Conservation (phyloP, 2,888 invertebrate genomes). For the Ophion slaviceki region DNA sequence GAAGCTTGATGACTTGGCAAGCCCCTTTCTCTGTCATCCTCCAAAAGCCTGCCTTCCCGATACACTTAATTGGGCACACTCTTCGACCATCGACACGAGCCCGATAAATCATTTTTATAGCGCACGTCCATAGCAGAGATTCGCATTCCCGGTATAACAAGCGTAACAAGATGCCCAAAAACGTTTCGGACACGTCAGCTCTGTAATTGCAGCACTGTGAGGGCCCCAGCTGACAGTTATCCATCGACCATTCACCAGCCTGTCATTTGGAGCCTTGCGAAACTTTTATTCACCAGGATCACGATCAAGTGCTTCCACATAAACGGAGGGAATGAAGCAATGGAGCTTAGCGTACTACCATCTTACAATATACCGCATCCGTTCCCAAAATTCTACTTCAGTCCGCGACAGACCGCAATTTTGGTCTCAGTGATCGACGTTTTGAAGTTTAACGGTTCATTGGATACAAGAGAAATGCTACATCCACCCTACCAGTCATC, state of each 20-base stretch:
- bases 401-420: not conserved
- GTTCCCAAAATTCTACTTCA: not conserved
- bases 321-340: not conserved
- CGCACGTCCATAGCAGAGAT: slow-evolving; percentile 18
- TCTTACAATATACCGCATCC: not conserved
- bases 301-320: no score
- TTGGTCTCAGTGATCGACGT: not conserved
- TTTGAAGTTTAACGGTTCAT: not conserved
- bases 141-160: slow-evolving; percentile 7
- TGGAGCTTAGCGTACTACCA: not conserved
- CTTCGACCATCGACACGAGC: slow-evolving; percentile 38
- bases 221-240: not conserved
- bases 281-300: no score
- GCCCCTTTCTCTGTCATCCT: slow-evolving; percentile 50
- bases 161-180: not conserved
- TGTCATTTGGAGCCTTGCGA: no score
- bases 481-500: not conserved
- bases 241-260: slow-evolving; percentile 1
- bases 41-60: slow-evolving; percentile 35
- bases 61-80: slow-evolving; percentile 59
- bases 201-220: not conserved
- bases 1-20: slow-evolving; percentile 63
- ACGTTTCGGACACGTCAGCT: not conserved
- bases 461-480: not conserved
- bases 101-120: slow-evolving; percentile 50